phyloP scores from a whole-genome alignment of 30 jellyfish, hydroid and myxozoan genomes.

The Aurelia sp. region DNA sequence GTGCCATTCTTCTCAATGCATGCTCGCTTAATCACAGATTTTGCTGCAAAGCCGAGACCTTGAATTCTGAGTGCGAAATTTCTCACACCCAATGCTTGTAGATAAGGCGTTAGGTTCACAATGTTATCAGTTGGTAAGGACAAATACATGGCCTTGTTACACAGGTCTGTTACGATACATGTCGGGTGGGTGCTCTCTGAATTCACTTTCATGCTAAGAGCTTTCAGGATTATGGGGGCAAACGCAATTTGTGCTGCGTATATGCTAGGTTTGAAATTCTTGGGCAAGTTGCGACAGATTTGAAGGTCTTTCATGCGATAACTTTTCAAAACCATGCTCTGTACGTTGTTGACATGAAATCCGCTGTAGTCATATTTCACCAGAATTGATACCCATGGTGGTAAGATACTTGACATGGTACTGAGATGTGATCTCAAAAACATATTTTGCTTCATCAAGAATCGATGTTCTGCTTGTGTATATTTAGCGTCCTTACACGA shows the following conservation, averaged over 20 bases:
- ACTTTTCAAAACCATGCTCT: constrained; percentile 54
- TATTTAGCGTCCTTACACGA: neutral
- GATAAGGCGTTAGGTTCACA: constrained; percentile 23
- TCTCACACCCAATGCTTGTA: constrained; percentile 11
- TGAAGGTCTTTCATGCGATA: constrained; percentile 30
- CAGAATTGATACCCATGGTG: constrained; percentile 47
- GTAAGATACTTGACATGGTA: constrained; percentile 19
- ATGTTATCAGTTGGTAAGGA: constrained; percentile 69
- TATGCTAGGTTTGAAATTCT: constrained; percentile 11
- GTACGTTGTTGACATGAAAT: constrained; percentile 59
- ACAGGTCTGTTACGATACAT: constrained; percentile 54
- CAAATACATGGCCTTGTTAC: constrained; percentile 26
- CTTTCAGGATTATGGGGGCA: constrained; percentile 36
- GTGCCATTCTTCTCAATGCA: constrained; percentile 12
- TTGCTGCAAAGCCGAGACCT: constrained; percentile 59
- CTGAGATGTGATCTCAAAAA: constrained; percentile 42
- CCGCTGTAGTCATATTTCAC: constrained; percentile 42
- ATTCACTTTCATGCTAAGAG: neutral
- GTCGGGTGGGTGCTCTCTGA: constrained; percentile 44
- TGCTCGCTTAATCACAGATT: neutral
- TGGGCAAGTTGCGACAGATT: constrained; percentile 45
- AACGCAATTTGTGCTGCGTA: constrained; percentile 29
- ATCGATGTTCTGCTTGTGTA: constrained; percentile 70
- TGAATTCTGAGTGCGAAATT: neutral
- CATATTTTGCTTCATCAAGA: constrained; percentile 45